Evolutionary conservation across 1,140 invertebrate species (phyloP).

Genomic region (Drosophila ogumai): DNA sequence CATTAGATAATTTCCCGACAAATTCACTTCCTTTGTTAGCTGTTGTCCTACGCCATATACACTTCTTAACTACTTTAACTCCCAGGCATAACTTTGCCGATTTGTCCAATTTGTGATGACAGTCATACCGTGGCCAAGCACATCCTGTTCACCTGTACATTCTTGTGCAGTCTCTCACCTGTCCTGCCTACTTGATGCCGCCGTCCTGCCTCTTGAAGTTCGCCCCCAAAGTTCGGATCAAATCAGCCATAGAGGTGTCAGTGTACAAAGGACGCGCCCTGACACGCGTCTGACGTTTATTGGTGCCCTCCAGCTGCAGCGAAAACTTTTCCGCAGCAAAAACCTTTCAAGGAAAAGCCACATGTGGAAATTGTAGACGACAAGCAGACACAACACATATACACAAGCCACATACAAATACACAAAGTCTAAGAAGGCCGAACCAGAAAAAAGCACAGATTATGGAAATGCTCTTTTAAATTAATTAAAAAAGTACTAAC

Average conservation of each 20-base stretch:
- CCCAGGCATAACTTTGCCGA: constrained; percentile 41
- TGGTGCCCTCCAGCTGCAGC: constrained; percentile 60
- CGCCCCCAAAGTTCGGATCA: constrained; percentile 39
- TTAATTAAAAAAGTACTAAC: neutral
- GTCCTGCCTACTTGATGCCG: neutral
- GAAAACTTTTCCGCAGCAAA: constrained; percentile 54
- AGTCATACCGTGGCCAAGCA: constrained; percentile 51
- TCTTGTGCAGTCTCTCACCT: constrained; percentile 6
- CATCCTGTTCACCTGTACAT: constrained; percentile 57
- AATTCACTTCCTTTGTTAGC: constrained; percentile 5
- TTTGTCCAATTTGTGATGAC: constrained; percentile 45
- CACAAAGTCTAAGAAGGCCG: constrained; percentile 11
- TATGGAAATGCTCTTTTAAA: constrained; percentile 2
- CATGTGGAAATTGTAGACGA: constrained; percentile 66
- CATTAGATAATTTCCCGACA: constrained; percentile 4
- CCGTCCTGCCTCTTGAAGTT: constrained; percentile 30
- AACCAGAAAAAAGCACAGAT: neutral
- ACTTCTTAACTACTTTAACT: neutral
- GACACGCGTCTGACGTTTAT: constrained; percentile 79
- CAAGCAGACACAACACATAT: constrained; percentile 44
- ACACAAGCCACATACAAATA: constrained; percentile 25
- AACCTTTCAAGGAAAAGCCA: constrained; percentile 42
- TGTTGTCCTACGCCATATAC: too few species aligned
- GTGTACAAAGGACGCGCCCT: constrained; percentile 73
- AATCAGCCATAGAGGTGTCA: constrained; percentile 71